Conservation (phyloP, 30 jellyfish, hydroid and myxozoan species). For the Aurelia sp. region DNA sequence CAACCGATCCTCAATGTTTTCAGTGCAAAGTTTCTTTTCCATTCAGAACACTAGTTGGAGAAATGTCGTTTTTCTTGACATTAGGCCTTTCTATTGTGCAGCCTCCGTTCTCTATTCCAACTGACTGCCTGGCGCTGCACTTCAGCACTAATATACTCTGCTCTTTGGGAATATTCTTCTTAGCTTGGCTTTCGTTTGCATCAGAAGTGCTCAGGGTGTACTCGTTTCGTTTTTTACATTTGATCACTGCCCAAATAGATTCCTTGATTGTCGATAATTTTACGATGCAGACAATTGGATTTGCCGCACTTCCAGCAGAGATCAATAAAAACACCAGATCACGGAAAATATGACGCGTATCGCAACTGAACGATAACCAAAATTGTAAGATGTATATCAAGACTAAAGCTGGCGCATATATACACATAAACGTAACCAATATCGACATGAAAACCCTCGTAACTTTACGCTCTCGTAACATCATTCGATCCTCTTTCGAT, state of each 20-base stretch:
- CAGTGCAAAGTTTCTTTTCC: too few relatives aligned
- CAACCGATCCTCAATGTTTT: too few relatives aligned
- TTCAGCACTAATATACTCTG: background rate
- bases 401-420: conserved; percentile 78
- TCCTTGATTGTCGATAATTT: conserved; percentile 77
- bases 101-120: background rate
- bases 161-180: too few relatives aligned
- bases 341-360: conserved; percentile 81
- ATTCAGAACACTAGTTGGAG: too few relatives aligned
- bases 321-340: conserved; percentile 76
- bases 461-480: conserved; percentile 56
- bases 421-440: conserved; percentile 47
- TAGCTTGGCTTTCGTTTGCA: background rate
- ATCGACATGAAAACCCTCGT: conserved; percentile 74
- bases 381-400: conserved; percentile 76
- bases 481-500: background rate
- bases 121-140: background rate
- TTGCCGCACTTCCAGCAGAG: conserved; percentile 82
- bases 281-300: conserved; percentile 89
- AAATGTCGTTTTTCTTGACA: too few relatives aligned
- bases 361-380: conserved; percentile 85
- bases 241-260: conserved; percentile 45
- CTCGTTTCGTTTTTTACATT: background rate
- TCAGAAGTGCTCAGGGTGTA: background rate
- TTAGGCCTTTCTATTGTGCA: background rate